Evolutionary conservation across 2,113 vertebrate genomes (phyloP).

Genomic region (Larimichthys polyactis): DNA sequence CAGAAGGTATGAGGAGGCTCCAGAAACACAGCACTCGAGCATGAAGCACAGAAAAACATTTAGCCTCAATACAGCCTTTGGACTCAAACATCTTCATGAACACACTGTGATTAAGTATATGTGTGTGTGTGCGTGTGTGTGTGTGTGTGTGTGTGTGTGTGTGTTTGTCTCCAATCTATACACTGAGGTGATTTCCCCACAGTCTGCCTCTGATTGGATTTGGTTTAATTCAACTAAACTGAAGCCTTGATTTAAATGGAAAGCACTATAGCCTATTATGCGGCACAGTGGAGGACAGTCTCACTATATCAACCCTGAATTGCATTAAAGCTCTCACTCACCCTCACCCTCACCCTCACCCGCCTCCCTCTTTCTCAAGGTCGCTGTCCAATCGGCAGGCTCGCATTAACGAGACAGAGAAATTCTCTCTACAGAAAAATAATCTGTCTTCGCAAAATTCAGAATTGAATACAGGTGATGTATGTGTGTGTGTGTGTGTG

Average conservation of each 20-base stretch:
- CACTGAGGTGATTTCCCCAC: constrained; percentile 69
- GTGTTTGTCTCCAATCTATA: constrained; percentile 23
- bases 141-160: constrained; percentile 6
- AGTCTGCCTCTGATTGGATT: constrained; percentile 71
- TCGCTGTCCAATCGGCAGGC: constrained; percentile 34
- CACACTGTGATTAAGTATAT: constrained; percentile 2
- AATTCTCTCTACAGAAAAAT: not conserved
- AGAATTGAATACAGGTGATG: not conserved
- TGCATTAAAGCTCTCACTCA: constrained; percentile 49
- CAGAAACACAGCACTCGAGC: constrained; percentile 6
- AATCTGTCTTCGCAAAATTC: constrained; percentile 3
- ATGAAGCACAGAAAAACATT: not conserved
- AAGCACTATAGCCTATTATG: constrained; percentile 66
- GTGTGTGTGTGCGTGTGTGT: constrained; percentile 6
- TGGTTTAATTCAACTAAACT: constrained; percentile 73
- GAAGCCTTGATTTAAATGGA: constrained; percentile 75
- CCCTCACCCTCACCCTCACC: not conserved
- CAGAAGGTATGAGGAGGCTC: not conserved
- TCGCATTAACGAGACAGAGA: not conserved
- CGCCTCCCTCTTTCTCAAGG: constrained; percentile 17
- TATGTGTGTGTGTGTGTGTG: constrained; percentile 2
- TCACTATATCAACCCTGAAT: constrained; percentile 62
- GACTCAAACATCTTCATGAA: not conserved
- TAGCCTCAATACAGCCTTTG: not conserved
- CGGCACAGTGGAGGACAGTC: constrained; percentile 66